Evolutionary conservation across 2,888 invertebrate species (phyloP).

Genomic region (Spilosoma lubricipeda): DNA sequence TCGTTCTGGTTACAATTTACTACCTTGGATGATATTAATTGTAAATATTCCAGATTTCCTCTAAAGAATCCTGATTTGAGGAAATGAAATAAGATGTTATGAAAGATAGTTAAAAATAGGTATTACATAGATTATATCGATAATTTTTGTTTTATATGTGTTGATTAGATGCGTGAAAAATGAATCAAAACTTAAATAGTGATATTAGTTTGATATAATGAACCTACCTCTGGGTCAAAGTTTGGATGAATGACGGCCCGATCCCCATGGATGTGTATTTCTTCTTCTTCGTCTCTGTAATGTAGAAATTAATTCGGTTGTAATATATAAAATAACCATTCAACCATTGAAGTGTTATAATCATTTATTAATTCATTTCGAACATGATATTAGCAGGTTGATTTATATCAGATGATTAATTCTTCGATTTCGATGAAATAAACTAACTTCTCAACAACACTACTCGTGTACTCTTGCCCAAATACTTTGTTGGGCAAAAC

Average conservation of each 20-base stretch:
- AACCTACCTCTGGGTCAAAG: constrained; percentile 16
- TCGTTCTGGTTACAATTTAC: neutral
- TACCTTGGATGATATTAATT: neutral
- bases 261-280: constrained; percentile 13
- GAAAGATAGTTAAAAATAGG: neutral
- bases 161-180: neutral
- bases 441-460: neutral
- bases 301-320: neutral
- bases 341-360: neutral
- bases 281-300: constrained; percentile 12
- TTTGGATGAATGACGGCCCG: constrained; percentile 37
- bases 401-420: neutral
- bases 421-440: neutral
- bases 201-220: neutral
- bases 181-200: neutral
- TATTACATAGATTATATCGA: neutral
- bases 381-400: neutral
- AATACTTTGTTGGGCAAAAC: too few species aligned
- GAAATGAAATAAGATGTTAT: too few species aligned
- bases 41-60: neutral
- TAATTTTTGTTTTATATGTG: neutral
- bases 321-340: neutral
- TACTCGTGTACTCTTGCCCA: too few species aligned
- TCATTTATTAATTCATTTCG: too few species aligned
- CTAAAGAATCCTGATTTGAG: neutral